These are phyloP conservation scores for Picathartes gymnocephalus DNA, from an alignment of 2,113 vertebrate species.

Conservation along the genomic window DNA sequence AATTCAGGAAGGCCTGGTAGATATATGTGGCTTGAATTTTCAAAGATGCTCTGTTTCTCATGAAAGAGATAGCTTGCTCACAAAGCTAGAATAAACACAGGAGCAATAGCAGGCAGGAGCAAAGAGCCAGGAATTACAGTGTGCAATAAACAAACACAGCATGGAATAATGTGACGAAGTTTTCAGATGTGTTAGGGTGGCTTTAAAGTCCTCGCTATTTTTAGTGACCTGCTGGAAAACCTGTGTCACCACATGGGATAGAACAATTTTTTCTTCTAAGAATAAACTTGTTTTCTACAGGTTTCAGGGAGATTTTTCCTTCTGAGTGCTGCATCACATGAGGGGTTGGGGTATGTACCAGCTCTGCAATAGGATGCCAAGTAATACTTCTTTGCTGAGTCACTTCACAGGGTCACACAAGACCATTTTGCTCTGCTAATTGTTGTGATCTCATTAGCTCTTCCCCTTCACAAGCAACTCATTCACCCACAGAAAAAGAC, in stretches of 20 bases:
- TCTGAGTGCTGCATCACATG: not conserved
- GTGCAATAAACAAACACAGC: not conserved
- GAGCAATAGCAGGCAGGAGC: not conserved
- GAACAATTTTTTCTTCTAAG: not conserved
- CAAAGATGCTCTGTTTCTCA: not conserved
- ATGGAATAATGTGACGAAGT: not conserved
- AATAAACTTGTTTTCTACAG: not conserved
- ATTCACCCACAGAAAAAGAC: not conserved
- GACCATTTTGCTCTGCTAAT: not conserved
- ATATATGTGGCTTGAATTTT: not conserved
- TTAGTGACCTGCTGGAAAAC: not conserved
- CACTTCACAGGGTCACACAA: not conserved
- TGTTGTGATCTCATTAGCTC: not conserved
- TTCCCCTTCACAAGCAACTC: slow-evolving; percentile 23
- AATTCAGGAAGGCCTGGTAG: not conserved
- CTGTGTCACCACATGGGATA: not conserved
- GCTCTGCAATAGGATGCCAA: not conserved
- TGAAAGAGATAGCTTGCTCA: not conserved
- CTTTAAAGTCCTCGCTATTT: not conserved
- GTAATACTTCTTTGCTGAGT: not conserved
- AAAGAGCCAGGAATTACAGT: not conserved
- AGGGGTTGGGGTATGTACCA: not conserved
- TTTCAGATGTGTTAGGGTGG: not conserved
- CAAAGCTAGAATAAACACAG: not conserved
- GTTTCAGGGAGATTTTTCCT: not conserved